A percentile compares a stretch with the other conserved stretches of the same genome.
phyloP scores from a whole-genome alignment of 2,888 invertebrate species.

The Gymnoscelis rufifasciata region DNA sequence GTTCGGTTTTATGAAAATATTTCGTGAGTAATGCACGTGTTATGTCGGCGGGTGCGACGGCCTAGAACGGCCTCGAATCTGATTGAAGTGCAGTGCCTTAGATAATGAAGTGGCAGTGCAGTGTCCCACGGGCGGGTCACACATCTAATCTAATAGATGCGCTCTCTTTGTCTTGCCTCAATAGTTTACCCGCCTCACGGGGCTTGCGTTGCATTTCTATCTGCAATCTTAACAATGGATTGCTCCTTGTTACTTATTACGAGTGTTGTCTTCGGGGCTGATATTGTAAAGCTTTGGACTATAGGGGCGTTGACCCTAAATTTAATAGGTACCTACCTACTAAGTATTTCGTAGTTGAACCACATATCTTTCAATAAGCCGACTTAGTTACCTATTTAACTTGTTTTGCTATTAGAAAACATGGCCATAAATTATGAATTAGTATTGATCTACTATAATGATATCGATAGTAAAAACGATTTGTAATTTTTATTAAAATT shows the following conservation, averaged over 20 bases:
- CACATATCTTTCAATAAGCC: constrained; percentile 16
- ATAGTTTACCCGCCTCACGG: too few species aligned
- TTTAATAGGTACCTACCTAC: constrained; percentile 27
- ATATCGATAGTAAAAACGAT: constrained; percentile 14
- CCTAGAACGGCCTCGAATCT: constrained; percentile 71
- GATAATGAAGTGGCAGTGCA: constrained; percentile 44
- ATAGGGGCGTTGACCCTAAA: constrained; percentile 15
- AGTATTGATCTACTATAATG: constrained; percentile 6
- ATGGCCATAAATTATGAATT: constrained; percentile 16
- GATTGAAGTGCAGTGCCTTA: constrained; percentile 64
- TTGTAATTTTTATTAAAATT: constrained; percentile 19
- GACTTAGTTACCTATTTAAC: neutral
- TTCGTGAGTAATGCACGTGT: constrained; percentile 80
- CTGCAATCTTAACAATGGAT: constrained; percentile 54
- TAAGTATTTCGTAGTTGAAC: constrained; percentile 11
- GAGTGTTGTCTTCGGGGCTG: constrained; percentile 28
- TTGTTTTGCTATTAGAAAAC: constrained; percentile 9
- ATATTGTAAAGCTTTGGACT: constrained; percentile 24
- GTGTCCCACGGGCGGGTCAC: constrained; percentile 32
- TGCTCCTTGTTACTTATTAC: constrained; percentile 45
- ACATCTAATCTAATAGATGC: constrained; percentile 29
- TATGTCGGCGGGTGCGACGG: constrained; percentile 73
- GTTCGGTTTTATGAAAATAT: constrained; percentile 78
- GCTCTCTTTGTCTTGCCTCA: constrained; percentile 56
- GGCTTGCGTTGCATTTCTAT: constrained; percentile 52